These are phyloP conservation scores for Melikaiella ostensackeni DNA, from an alignment of 2,888 invertebrate genomes.

Conservation along the genomic window DNA sequence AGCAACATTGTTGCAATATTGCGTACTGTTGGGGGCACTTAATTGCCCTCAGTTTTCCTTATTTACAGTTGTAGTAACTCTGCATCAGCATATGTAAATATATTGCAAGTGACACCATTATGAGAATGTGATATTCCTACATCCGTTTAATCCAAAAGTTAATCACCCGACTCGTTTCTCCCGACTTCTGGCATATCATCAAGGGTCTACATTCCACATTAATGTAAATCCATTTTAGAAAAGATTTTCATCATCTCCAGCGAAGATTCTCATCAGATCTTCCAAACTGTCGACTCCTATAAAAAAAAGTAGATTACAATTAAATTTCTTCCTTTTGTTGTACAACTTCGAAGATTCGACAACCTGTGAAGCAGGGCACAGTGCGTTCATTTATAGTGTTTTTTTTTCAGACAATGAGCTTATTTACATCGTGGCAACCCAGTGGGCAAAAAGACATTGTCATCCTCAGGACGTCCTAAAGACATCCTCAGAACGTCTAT, in stretches of 20 bases:
- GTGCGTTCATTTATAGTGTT: too few relatives aligned
- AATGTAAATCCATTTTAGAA: constrained; percentile 15
- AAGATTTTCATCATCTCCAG: neutral
- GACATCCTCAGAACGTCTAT: too few relatives aligned
- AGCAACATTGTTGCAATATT: too few relatives aligned
- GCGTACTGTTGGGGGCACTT: too few relatives aligned
- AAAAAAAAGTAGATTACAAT: neutral
- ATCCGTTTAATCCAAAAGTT: constrained; percentile 30
- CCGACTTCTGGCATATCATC: constrained; percentile 16
- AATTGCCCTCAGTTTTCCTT: neutral
- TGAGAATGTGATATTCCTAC: constrained; percentile 38
- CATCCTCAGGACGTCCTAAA: too few relatives aligned
- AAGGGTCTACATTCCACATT: neutral
- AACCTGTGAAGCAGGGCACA: too few relatives aligned
- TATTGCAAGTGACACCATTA: constrained; percentile 17
- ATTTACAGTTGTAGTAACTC: neutral
- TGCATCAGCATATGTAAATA: neutral
- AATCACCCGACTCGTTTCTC: constrained; percentile 9
- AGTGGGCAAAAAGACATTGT: too few relatives aligned
- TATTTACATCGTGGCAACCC: too few relatives aligned
- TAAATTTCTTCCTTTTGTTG: neutral
- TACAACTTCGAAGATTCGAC: constrained; percentile 11
- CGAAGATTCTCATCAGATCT: constrained; percentile 3
- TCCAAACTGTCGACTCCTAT: constrained; percentile 5
- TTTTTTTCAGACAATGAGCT: too few relatives aligned